These are phyloP conservation scores for Sminthurides aquaticus DNA, from an alignment of 2,888 invertebrate species.

Conservation along the genomic window DNA sequence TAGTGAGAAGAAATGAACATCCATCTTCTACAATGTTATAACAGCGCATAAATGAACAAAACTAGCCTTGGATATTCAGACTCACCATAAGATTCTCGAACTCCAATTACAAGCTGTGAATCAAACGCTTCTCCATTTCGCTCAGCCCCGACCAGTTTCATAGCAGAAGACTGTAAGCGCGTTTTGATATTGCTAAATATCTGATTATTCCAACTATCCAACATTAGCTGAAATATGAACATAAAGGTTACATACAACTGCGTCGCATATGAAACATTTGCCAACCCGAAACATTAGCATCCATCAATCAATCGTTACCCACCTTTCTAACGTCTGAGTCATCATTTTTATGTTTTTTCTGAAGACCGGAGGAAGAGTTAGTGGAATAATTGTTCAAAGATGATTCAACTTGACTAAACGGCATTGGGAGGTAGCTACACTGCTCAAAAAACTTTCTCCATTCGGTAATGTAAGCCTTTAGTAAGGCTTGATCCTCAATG, in stretches of 20 bases:
- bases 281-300: conserved; percentile 7
- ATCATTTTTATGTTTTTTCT: conserved; percentile 59
- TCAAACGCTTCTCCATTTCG: conserved; percentile 97
- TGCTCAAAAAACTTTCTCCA: conserved; percentile 98
- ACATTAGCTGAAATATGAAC: conserved; percentile 68
- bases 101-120: conserved; percentile 93
- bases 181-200: conserved; percentile 94
- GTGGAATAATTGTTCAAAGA: conserved; percentile 59
- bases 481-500: conserved; percentile 85
- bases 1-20: background rate
- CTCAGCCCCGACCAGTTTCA: conserved; percentile 94
- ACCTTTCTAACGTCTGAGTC: conserved; percentile 83
- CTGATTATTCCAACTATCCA: conserved; percentile 96
- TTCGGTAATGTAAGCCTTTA: conserved; percentile 94
- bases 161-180: conserved; percentile 86
- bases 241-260: conserved; percentile 12
- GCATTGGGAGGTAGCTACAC: conserved; percentile 91
- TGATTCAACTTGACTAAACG: conserved; percentile 86
- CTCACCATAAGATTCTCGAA: conserved; percentile 89
- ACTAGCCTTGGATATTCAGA: conserved; percentile 5
- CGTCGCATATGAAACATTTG: conserved; percentile 9
- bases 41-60: background rate
- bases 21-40: background rate
- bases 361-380: conserved; percentile 54
- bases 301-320: conserved; percentile 30